These are phyloP conservation scores for Dryobates pubescens DNA, from an alignment of 2,797 vertebrate species.

Conservation along the genomic window DNA sequence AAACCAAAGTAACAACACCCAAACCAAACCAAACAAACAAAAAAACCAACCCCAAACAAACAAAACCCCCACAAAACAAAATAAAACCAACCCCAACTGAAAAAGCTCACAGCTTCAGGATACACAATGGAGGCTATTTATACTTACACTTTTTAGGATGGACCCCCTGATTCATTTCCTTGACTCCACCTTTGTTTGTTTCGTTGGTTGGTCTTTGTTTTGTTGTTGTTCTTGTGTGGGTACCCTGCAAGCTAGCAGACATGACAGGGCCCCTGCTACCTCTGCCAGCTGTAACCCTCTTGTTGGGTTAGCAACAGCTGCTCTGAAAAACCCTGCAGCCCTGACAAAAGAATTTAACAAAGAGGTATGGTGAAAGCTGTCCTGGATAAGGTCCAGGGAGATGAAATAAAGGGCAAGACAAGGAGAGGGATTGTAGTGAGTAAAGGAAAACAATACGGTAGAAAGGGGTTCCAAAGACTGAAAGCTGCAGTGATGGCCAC, in stretches of 20 bases:
- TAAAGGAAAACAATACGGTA: background rate
- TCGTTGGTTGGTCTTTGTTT: too few relatives aligned
- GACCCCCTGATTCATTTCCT: background rate
- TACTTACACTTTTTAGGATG: background rate
- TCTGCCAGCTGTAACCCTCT: background rate
- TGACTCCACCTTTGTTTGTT: background rate
- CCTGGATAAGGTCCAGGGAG: background rate
- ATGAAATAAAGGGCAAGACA: background rate
- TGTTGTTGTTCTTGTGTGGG: background rate
- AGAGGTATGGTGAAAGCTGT: background rate
- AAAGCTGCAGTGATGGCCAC: background rate
- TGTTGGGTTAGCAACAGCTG: background rate
- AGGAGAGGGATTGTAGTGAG: background rate
- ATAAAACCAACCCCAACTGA: too few relatives aligned
- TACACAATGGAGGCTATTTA: accelerated
- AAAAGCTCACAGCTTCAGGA: too few relatives aligned
- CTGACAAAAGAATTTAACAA: background rate
- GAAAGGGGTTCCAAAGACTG: background rate
- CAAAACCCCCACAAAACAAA: too few relatives aligned
- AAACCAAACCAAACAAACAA: too few relatives aligned
- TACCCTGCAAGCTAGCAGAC: background rate
- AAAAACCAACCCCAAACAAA: too few relatives aligned
- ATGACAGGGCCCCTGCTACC: accelerated
- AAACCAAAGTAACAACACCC: too few relatives aligned
- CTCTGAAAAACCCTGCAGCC: background rate